Conservation (phyloP, 2,113 vertebrate genomes). For the Ochotona princeps region DNA sequence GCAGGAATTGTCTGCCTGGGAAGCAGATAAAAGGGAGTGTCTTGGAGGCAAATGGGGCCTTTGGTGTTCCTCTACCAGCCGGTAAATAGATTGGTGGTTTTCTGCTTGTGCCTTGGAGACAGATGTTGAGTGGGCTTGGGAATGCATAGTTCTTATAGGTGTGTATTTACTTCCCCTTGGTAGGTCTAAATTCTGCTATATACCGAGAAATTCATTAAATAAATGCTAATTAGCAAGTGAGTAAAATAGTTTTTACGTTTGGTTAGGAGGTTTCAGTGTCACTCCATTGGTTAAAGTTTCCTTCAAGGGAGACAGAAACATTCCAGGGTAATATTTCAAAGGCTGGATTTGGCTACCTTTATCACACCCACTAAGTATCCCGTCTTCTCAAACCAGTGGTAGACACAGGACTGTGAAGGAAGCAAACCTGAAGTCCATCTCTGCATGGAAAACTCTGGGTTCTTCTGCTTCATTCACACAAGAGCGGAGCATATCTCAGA, state of each 20-base stretch:
- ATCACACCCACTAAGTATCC: neutral
- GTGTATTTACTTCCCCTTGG: neutral
- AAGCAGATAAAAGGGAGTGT: neutral
- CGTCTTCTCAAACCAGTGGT: neutral
- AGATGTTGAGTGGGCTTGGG: neutral
- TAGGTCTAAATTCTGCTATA: neutral
- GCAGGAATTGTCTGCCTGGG: neutral
- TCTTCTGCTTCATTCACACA: neutral
- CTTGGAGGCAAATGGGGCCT: neutral
- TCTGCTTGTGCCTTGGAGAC: neutral
- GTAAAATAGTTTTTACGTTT: neutral
- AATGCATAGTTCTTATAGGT: neutral
- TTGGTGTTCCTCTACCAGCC: neutral
- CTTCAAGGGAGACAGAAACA: neutral
- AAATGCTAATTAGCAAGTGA: neutral
- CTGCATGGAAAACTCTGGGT: neutral
- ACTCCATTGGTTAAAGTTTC: neutral
- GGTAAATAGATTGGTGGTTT: neutral
- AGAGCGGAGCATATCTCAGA: neutral
- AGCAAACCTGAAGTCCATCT: neutral
- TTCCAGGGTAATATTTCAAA: neutral
- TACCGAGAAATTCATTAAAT: neutral
- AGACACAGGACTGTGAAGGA: neutral
- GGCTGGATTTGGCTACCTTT: neutral
- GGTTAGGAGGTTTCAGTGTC: neutral